A percentile compares a stretch with the other conserved stretches of the same genome.
phyloP scores from a whole-genome alignment of 1,140 invertebrate genomes.

The Meloidogyne exigua region DNA sequence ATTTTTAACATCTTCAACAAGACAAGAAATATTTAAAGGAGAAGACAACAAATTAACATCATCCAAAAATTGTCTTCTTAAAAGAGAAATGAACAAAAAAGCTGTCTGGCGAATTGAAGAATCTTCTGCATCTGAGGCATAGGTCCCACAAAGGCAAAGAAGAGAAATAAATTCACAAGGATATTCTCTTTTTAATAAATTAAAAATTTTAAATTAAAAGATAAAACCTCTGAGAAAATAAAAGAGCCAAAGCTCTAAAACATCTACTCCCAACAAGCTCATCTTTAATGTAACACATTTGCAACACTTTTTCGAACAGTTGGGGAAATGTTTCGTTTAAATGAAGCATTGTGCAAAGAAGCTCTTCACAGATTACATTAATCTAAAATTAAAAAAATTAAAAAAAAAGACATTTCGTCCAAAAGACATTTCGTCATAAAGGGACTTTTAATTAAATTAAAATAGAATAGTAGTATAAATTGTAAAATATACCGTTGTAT shows the following conservation, averaged over 20 bases:
- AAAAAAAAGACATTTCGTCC: no score
- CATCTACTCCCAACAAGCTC: slow-evolving; percentile 87
- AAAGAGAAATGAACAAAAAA: slow-evolving; percentile 83
- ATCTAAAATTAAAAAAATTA: slow-evolving; percentile 76
- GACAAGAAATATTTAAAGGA: slow-evolving; percentile 12
- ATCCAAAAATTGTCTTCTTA: slow-evolving; percentile 92
- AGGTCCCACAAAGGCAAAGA: slow-evolving; percentile 92
- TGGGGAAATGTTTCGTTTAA: slow-evolving; percentile 90
- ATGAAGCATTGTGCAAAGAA: slow-evolving; percentile 86
- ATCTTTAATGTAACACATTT: slow-evolving; percentile 88
- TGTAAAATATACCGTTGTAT: slow-evolving; percentile 76
- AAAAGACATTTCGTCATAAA: no score
- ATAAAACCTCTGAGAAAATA: slow-evolving; percentile 86
- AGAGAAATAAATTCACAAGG: slow-evolving; percentile 96
- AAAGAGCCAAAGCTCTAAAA: slow-evolving; percentile 87
- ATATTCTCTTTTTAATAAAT: slow-evolving; percentile 76
- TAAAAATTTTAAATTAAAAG: slow-evolving; percentile 47
- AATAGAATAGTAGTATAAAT: no score
- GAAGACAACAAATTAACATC: slow-evolving; percentile 65
- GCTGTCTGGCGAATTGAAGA: slow-evolving; percentile 73
- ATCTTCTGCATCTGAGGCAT: slow-evolving; percentile 79
- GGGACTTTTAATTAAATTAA: slow-evolving; percentile 25
- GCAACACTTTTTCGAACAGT: slow-evolving; percentile 92
- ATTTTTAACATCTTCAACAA: slow-evolving; percentile 3
- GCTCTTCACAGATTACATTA: slow-evolving; percentile 84